Evolutionary conservation across 2,888 invertebrate genomes (phyloP), one percentile per base, ranked within the genome.

Genomic region (Sinelater perroti): DNA sequence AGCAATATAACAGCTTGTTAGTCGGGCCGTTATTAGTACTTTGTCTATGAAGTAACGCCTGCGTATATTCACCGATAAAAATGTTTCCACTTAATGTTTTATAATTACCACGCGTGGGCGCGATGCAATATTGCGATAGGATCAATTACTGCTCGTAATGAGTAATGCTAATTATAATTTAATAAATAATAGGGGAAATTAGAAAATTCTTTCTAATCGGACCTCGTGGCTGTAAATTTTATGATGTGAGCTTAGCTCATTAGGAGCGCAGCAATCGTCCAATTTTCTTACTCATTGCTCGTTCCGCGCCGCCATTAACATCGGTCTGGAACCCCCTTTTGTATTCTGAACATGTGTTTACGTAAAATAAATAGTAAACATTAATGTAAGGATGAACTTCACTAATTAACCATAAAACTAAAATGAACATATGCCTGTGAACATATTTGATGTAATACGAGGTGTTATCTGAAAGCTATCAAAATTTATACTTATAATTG

Each of bases 1-100:
- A 67, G 59, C 57, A 60, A 64, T 64, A 65, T 64, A 67, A 67
- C 67, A 67, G 67, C 67, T 67, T 65, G 67, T 67, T 67, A 67
- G 65, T 52, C 52, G 57, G 59, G 57, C 63, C 59, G 56, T 52
- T 52, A 45, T 51, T 51, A 61, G 57, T 57, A 59, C 65, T 65
- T 65, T 65, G 65, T 65, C 62, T 40, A 45, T 42, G 46, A 58
- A 5, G 24, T 10, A 52, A 58, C 62, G 60, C 63, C 60, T 63
- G 50, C 56, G 53, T 52, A 55, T 51, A 7, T 26, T 21, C 26
- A 7, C 5, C 40, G 11, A 36, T 36, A 45, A 53, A 42, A 31
- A 35, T 17, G 16, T 33, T 35, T 45, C 36, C 26, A 47, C 30
- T 50, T 24, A 24, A 21, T 14, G 16, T 33, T 45, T 35, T 28